These are phyloP conservation scores for Macaria notata DNA, from an alignment of 2,888 invertebrate genomes.

Conservation along the genomic window DNA sequence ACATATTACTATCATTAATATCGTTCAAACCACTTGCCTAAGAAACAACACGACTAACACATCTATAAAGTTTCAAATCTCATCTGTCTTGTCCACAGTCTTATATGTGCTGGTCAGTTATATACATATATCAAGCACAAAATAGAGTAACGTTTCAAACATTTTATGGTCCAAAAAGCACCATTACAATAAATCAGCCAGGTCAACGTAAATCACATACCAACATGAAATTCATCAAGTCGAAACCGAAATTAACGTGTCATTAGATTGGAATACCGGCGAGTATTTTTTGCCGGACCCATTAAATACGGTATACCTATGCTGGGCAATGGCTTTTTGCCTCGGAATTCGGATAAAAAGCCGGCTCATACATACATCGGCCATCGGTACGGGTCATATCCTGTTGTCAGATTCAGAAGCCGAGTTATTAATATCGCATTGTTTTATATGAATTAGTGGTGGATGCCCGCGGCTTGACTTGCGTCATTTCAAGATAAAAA, in stretches of 20 bases:
- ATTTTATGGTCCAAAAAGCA: slow-evolving; percentile 27
- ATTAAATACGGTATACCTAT: slow-evolving; percentile 60
- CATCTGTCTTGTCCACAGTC: slow-evolving; percentile 10
- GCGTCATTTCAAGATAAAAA: too few relatives aligned
- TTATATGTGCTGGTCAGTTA: too few relatives aligned
- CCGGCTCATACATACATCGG: slow-evolving; percentile 44
- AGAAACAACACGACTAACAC: too few relatives aligned
- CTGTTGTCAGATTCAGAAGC: slow-evolving; percentile 61
- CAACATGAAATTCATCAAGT: slow-evolving; percentile 64
- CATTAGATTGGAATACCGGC: slow-evolving; percentile 72
- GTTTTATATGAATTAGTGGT: slow-evolving; percentile 16
- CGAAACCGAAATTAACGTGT: slow-evolving; percentile 68
- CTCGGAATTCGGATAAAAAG: slow-evolving; percentile 76
- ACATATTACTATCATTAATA: too few relatives aligned
- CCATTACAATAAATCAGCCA: slow-evolving; percentile 30
- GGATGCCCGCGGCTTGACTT: too few relatives aligned
- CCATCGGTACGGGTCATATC: slow-evolving; percentile 50
- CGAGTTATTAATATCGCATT: slow-evolving; percentile 50
- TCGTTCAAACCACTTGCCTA: too few relatives aligned
- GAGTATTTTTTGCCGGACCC: slow-evolving; percentile 63
- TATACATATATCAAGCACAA: slow-evolving; percentile 11
- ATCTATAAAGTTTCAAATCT: background rate
- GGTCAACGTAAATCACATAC: slow-evolving; percentile 52
- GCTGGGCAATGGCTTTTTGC: slow-evolving; percentile 69
- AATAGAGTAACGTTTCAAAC: slow-evolving; percentile 28